A percentile compares a stretch with the other conserved stretches of the same genome.
phyloP scores from a whole-genome alignment of 2,113 vertebrate genomes.

The Apus apus region DNA sequence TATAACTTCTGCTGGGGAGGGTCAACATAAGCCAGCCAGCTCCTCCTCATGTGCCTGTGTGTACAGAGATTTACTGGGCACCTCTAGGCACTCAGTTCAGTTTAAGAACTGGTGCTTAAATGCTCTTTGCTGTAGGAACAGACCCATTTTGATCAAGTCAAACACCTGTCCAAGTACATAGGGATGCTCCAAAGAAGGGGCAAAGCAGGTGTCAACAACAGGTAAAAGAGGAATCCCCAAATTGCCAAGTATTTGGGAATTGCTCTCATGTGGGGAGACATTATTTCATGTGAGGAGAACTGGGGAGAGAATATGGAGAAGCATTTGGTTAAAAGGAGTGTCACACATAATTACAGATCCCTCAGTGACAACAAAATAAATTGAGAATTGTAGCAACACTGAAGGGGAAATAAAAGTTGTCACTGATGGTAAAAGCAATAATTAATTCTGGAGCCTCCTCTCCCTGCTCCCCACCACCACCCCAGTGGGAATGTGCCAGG shows the following conservation, averaged over 20 bases:
- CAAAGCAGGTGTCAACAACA: neutral
- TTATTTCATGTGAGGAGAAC: neutral
- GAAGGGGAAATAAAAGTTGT: conserved; percentile 8
- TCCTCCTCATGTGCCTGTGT: rapidly evolving
- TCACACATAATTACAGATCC: neutral
- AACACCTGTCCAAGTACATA: neutral
- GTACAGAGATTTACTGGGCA: neutral
- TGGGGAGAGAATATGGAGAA: neutral
- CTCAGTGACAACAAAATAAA: neutral
- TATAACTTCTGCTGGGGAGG: neutral
- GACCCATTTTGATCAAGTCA: neutral
- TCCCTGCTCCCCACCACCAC: neutral
- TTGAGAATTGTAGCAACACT: neutral
- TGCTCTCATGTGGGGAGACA: rapidly evolving
- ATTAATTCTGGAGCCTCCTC: conserved; percentile 22
- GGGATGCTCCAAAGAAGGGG: neutral
- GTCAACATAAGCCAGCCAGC: neutral
- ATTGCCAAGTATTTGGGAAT: neutral
- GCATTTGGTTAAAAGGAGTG: neutral
- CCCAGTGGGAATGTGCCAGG: neutral
- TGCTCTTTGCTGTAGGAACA: neutral
- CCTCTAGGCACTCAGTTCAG: neutral
- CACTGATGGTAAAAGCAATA: conserved; percentile 2
- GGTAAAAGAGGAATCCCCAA: neutral
- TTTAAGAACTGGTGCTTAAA: neutral